Percentiles rank a stretch among this genome's conserved stretches.
Evolutionary conservation across 53 echinoderm and acorn worm genomes (phyloP).

Genomic region (Luidia sarsii): DNA sequence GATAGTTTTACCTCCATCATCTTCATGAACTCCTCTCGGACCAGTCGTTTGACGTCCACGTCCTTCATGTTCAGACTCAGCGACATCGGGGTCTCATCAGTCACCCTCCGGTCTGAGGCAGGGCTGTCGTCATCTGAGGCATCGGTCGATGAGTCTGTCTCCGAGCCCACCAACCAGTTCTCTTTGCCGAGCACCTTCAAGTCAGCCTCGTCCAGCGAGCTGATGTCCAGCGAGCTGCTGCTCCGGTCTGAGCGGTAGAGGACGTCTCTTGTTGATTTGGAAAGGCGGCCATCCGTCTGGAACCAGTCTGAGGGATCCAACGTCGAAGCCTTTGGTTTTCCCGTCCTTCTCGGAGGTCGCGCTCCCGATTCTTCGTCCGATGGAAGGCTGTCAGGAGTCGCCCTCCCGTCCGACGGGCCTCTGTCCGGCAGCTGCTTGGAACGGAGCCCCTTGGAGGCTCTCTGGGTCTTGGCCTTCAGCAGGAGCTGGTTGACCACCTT

Average conservation of each 20-base stretch:
- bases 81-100: background rate
- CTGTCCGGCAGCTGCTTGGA: background rate
- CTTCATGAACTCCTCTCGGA: slow-evolving; percentile 47
- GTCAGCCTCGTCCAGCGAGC: slow-evolving; percentile 70
- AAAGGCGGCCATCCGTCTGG: background rate
- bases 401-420: background rate
- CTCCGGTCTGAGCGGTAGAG: slow-evolving; percentile 38
- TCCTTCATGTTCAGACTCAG: slow-evolving; percentile 42
- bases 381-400: too few species aligned
- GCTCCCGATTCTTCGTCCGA: too few species aligned
- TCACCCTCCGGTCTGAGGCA: background rate
- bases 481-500: slow-evolving; percentile 27
- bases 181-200: background rate
- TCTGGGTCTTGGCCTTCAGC: slow-evolving; percentile 3
- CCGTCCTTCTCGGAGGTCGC: background rate
- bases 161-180: slow-evolving; percentile 23
- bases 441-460: background rate
- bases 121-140: background rate
- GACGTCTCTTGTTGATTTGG: background rate
- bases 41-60: slow-evolving; percentile 33
- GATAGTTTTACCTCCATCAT: slow-evolving; percentile 52
- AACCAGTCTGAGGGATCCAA: background rate
- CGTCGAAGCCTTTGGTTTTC: too few species aligned
- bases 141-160: background rate
- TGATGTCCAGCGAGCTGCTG: slow-evolving; percentile 72